These are phyloP conservation scores for Agelaius phoeniceus DNA, from an alignment of 2,113 vertebrate genomes.

Conservation along the genomic window DNA sequence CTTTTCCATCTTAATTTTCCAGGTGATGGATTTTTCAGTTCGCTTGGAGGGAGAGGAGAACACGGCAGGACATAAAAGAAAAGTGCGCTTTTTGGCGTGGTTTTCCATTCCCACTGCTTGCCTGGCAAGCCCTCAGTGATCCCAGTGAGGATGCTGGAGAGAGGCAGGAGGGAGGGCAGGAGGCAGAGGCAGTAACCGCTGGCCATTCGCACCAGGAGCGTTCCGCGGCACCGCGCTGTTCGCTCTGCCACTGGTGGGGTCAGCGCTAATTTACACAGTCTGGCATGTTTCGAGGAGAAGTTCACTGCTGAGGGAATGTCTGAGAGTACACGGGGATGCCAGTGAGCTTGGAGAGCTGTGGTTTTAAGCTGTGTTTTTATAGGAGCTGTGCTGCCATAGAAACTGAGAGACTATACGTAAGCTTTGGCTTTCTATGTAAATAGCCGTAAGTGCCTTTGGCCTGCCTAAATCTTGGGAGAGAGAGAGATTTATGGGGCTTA, in stretches of 20 bases:
- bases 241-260: accelerated
- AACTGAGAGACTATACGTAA: neutral
- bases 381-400: conserved; percentile 32
- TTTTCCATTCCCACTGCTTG: neutral
- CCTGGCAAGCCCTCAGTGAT: accelerated
- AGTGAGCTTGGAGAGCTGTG: neutral
- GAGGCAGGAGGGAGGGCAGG: neutral
- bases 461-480: neutral
- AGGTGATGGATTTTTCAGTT: neutral
- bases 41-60: neutral
- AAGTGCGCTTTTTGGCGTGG: neutral
- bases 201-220: accelerated
- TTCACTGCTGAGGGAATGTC: neutral
- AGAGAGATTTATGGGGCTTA: neutral
- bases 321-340: neutral
- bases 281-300: neutral
- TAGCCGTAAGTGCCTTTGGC: conserved; percentile 6
- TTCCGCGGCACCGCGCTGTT: accelerated
- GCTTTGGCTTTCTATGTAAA: neutral
- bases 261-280: neutral
- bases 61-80: neutral
- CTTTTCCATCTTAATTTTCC: conserved; percentile 12
- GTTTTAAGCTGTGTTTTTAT: conserved; percentile 5
- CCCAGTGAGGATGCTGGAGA: neutral
- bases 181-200: neutral